Base-by-base conservation (phyloP, 2,888 invertebrate species). In the Scaptomyza caliginosa region DNA sequence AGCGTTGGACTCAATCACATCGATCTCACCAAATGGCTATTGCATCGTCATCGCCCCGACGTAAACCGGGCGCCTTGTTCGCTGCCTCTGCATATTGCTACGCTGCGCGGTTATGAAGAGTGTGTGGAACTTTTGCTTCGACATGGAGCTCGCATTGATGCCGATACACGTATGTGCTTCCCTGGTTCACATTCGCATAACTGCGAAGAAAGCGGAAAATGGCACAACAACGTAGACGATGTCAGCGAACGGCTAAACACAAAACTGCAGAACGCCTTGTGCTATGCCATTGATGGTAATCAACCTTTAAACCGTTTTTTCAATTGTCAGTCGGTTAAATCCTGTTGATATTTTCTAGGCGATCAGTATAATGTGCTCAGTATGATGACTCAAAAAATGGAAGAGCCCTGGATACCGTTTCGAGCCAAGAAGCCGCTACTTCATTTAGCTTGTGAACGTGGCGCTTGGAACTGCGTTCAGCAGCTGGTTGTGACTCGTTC, bases 151-250 rank as follows among this genome's bases (percentile, higher is more conserved):
- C 93, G 94, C 69, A 93, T 94, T 13, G 95, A 95, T 89, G 93
- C 94, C 0, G 95, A 95, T 87, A 94, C 94, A 0, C 92, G 95
- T 17, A 94, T 96, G 94, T 96, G 95, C 87, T 95, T 94, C 92
- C 95, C 95, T 0, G 94, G 94, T 7, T 93, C 94, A 4, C 95
- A 95, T 86, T 94, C 93, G 67, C 93, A 93, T 76, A 94, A 94
- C 85, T 95, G 95, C 86, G 95, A 95, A 90, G 94, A 94, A 84
- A 92, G 94, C 71, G 94, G 94, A 63, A 94, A 94, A 90, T 93
- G 93, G 89, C 93, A 93, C 21, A 89, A 88, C 52, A 92, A 92
- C 62, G 81, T 87, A 13, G 93, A 93, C 68, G 93, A 93, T 77
- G 93, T 93, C 38, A 92, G 91, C 50, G 90, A 89, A 54, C 78